Percentiles rank a stretch among this genome's conserved stretches.
These are phyloP conservation scores for Mohoua ochrocephala DNA, from an alignment of 2,113 vertebrate species.

Conservation along the genomic window DNA sequence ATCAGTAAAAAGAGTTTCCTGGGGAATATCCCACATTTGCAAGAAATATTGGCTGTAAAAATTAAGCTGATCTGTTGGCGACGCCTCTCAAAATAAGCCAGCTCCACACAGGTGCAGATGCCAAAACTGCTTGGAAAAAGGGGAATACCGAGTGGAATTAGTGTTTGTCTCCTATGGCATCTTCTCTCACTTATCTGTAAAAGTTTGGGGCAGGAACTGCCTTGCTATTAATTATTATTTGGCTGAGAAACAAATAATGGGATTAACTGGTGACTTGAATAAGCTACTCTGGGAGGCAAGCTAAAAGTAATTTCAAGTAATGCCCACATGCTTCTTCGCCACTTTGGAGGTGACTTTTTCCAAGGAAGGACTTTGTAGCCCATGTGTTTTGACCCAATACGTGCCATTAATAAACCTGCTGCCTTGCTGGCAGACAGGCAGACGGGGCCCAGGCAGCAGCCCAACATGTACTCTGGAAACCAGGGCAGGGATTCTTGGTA, in stretches of 20 bases:
- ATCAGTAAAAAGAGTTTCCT: background rate
- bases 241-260: background rate
- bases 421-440: background rate
- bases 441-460: background rate
- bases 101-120: rapidly evolving
- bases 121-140: background rate
- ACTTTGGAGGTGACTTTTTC: background rate
- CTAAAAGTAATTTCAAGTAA: background rate
- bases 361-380: background rate
- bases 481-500: conserved; percentile 59
- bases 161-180: background rate
- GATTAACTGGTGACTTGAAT: background rate
- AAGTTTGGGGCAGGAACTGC: conserved; percentile 4
- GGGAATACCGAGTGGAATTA: background rate
- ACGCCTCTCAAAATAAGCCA: background rate
- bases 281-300: background rate
- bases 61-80: background rate
- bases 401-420: background rate
- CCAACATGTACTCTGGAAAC: conserved; percentile 33
- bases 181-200: conserved; percentile 6
- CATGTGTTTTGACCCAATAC: background rate
- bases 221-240: conserved; percentile 35
- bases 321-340: background rate
- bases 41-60: background rate
- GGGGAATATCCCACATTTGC: conserved; percentile 25